Percentiles rank a stretch among this genome's conserved stretches.
These are phyloP conservation scores for Herpailurus yagouaroundi DNA, from an alignment of 2,113 vertebrate genomes.

Conservation along the genomic window DNA sequence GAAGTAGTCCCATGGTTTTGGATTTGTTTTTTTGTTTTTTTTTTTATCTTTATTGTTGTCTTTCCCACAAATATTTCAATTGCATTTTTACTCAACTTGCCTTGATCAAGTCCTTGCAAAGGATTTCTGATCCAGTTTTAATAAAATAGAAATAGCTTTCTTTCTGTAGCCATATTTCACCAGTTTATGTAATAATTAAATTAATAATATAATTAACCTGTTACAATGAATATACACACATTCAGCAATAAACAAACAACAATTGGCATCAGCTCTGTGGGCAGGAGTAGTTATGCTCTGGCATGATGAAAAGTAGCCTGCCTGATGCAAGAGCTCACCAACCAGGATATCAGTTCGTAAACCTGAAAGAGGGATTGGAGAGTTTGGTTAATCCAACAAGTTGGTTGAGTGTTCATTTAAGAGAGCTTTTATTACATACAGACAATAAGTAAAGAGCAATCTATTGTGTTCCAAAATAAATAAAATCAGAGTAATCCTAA, in stretches of 20 bases:
- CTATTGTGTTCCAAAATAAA: slow-evolving; percentile 38
- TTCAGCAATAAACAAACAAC: not conserved
- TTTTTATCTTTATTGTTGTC: not conserved
- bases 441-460: slow-evolving; percentile 5
- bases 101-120: slow-evolving; percentile 1
- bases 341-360: not conserved
- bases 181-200: slow-evolving; percentile 12
- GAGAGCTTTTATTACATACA: not conserved
- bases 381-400: slow-evolving; percentile 2
- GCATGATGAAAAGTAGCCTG: not conserved
- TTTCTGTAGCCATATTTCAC: not conserved
- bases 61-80: not conserved
- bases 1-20: not conserved
- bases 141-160: slow-evolving; percentile 24
- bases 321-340: not conserved
- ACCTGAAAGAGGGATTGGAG: not conserved
- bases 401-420: slow-evolving; percentile 12
- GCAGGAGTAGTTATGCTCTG: not conserved
- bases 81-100: not conserved
- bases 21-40: not conserved
- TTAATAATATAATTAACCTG: not conserved
- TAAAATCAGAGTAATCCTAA: slow-evolving; percentile 46
- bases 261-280: not conserved
- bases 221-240: not conserved
- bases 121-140: slow-evolving; percentile 13